Conservation (phyloP, 2,797 vertebrate genomes). For the Danio tinwini region DNA sequence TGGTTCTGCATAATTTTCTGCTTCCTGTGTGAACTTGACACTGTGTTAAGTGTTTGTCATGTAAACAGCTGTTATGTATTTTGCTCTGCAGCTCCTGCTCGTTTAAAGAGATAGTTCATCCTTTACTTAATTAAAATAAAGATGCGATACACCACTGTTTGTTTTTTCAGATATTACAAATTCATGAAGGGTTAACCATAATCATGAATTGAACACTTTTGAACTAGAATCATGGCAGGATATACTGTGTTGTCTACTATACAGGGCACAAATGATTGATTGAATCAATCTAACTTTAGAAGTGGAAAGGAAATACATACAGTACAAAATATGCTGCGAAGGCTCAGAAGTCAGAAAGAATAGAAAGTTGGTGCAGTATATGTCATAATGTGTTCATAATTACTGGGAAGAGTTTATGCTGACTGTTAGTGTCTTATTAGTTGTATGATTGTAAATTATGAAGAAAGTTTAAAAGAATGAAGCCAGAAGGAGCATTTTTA, state of each 20-base stretch:
- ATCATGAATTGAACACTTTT: no score
- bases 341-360: background rate
- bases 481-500: background rate
- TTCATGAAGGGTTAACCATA: no score
- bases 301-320: no score
- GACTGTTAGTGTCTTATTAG: background rate
- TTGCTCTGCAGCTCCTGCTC: background rate
- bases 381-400: background rate
- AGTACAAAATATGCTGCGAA: no score
- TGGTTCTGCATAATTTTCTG: background rate
- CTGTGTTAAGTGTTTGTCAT: slow-evolving; percentile 16
- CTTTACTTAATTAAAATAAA: no score
- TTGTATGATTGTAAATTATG: background rate
- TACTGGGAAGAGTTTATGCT: background rate
- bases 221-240: no score
- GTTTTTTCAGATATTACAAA: no score
- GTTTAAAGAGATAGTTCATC: background rate
- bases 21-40: slow-evolving; percentile 1
- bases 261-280: no score
- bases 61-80: slow-evolving; percentile 30
- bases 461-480: background rate
- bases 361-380: background rate
- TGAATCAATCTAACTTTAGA: no score
- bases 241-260: no score
- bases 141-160: no score